Evolutionary conservation across 2,888 invertebrate genomes (phyloP).

Genomic region (Ephialtes manifestator): DNA sequence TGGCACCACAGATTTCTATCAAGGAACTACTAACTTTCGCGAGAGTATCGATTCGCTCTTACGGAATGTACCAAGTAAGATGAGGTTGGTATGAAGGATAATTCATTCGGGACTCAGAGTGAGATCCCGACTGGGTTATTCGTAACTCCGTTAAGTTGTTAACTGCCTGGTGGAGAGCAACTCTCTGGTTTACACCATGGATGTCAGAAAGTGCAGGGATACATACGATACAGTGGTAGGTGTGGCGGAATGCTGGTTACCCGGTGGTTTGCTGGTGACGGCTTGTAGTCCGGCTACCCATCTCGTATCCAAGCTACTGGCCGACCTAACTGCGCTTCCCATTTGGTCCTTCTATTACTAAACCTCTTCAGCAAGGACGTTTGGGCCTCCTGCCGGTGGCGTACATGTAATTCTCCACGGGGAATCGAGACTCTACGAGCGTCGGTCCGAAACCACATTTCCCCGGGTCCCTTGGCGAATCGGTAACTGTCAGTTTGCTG

Average conservation of each 20-base stretch:
- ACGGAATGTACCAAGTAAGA: neutral
- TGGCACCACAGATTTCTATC: neutral
- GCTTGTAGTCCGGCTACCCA: neutral
- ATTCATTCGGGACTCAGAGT: constrained; percentile 19
- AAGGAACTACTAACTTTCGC: neutral
- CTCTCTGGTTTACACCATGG: constrained; percentile 17
- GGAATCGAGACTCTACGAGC: constrained; percentile 19
- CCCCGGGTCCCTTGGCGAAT: constrained; percentile 72
- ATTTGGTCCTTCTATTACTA: constrained; percentile 7
- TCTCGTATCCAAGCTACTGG: constrained; percentile 17
- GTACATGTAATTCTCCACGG: constrained; percentile 15
- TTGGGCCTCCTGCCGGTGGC: constrained; percentile 16
- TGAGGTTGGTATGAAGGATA: neutral
- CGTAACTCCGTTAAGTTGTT: constrained; percentile 45
- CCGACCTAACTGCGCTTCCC: neutral
- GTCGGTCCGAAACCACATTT: constrained; percentile 69
- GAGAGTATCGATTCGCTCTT: constrained; percentile 6
- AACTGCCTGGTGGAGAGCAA: constrained; percentile 18
- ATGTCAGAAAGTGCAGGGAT: constrained; percentile 21
- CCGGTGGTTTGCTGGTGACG: constrained; percentile 44
- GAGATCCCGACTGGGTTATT: constrained; percentile 16
- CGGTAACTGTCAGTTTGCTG: constrained; percentile 71
- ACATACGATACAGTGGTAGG: constrained; percentile 2
- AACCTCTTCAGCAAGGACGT: constrained; percentile 34
- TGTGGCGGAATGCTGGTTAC: constrained; percentile 25